phyloP scores from a whole-genome alignment of 2,888 invertebrate species.

The Synanthedon andrenaeformis region DNA sequence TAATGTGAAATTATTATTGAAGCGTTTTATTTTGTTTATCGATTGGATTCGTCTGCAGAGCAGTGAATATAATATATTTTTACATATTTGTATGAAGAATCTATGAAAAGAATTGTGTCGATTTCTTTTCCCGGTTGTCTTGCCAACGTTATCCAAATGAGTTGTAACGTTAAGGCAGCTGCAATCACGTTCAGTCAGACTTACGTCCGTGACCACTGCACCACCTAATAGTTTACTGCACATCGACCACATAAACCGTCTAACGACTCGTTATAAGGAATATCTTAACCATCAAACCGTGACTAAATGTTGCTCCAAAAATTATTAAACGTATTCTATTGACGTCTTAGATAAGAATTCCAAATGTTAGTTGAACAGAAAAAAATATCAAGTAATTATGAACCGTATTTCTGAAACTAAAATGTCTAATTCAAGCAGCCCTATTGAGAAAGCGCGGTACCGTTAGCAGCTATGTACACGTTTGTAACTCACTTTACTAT shows the following conservation, averaged over 20 bases:
- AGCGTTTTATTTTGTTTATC: no score
- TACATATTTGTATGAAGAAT: no score
- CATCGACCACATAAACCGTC: background rate
- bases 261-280: background rate
- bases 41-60: no score
- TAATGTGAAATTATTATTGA: no score
- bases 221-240: background rate
- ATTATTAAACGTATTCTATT: no score
- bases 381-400: background rate
- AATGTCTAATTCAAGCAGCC: slow-evolving; percentile 40
- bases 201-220: slow-evolving; percentile 20
- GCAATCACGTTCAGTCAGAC: slow-evolving; percentile 31
- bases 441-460: slow-evolving; percentile 21
- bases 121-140: no score
- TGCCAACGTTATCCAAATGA: no score
- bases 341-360: no score
- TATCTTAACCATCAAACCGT: background rate
- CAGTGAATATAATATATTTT: no score
- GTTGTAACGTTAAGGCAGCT: slow-evolving; percentile 14
- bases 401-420: slow-evolving; percentile 18
- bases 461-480: slow-evolving; percentile 22
- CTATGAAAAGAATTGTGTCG: no score
- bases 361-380: no score
- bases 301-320: no score
- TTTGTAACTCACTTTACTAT: background rate